phyloP scores from a whole-genome alignment of 1,140 invertebrate genomes.

The Microvelia longipes region DNA sequence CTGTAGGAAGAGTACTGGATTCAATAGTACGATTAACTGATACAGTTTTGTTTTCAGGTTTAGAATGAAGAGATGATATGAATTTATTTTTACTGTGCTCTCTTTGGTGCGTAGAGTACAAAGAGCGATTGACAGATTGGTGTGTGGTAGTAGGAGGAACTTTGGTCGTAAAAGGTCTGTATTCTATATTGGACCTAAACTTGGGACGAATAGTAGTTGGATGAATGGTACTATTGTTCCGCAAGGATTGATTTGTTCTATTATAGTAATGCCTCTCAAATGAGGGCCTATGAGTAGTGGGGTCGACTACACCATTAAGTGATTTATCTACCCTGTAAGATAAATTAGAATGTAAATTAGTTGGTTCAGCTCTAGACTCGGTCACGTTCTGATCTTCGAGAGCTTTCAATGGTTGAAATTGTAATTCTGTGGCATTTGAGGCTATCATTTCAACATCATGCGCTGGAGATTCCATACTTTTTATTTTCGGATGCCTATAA shows the following conservation, averaged over 20 bases:
- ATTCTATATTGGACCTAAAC: not conserved
- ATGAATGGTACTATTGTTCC: not conserved
- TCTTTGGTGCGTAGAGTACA: not conserved
- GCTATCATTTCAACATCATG: not conserved
- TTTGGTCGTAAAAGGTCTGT: not conserved
- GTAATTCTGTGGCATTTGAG: not conserved
- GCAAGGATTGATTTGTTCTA: not conserved
- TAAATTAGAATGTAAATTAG: not conserved
- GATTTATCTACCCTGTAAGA: not conserved
- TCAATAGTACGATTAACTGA: not conserved
- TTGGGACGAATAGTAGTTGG: not conserved
- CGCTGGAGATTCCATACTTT: not conserved
- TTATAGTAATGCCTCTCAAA: not conserved
- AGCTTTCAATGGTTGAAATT: not conserved
- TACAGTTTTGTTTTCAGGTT: not conserved
- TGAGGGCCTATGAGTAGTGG: not conserved
- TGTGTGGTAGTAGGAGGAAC: not conserved
- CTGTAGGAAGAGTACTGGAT: not conserved
- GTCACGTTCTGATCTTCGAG: not conserved
- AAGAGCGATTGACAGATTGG: not conserved
- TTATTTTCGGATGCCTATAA: conserved; percentile 8
- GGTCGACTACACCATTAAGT: not conserved
- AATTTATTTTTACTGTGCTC: not conserved
- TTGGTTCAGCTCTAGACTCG: not conserved
- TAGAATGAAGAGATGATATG: not conserved